Evolutionary conservation across 2,113 vertebrate genomes (phyloP).

Genomic region (Geococcyx californianus): DNA sequence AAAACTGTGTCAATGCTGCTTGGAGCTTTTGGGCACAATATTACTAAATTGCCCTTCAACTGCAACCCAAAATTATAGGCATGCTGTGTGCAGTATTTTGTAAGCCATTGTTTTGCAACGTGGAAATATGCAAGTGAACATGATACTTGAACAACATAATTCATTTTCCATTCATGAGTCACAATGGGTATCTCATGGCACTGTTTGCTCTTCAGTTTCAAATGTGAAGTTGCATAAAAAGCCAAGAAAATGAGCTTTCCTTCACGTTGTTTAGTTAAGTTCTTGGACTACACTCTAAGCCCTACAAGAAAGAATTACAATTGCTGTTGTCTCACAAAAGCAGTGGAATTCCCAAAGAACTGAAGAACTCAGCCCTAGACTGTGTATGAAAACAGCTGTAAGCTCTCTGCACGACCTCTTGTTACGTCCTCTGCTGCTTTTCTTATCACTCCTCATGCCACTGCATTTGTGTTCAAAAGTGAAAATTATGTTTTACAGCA

Average conservation of each 20-base stretch:
- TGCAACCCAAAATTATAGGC: constrained; percentile 59
- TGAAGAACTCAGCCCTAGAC: not conserved
- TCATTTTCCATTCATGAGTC: constrained; percentile 69
- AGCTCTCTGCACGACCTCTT: not conserved
- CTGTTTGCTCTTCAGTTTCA: constrained; percentile 50
- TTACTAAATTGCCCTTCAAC: constrained; percentile 63
- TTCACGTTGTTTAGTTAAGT: constrained; percentile 43
- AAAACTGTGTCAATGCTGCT: constrained; percentile 37
- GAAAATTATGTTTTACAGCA: constrained; percentile 18
- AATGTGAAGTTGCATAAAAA: constrained; percentile 62
- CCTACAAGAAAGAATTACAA: constrained; percentile 39
- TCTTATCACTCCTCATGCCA: not conserved
- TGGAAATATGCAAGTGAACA: constrained; percentile 70
- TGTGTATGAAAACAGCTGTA: not conserved
- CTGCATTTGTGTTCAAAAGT: not conserved
- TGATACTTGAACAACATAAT: constrained; percentile 67
- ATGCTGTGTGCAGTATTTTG: constrained; percentile 63
- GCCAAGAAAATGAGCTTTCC: constrained; percentile 30
- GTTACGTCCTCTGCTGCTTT: not conserved
- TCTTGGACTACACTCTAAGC: not conserved
- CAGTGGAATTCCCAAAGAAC: constrained; percentile 16
- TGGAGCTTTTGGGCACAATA: constrained; percentile 57
- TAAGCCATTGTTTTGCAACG: constrained; percentile 70
- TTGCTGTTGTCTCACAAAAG: constrained; percentile 34
- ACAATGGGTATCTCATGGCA: constrained; percentile 66